Conservation (phyloP, 2,888 invertebrate species). For the Scaptomyza cyrtandrae region DNA sequence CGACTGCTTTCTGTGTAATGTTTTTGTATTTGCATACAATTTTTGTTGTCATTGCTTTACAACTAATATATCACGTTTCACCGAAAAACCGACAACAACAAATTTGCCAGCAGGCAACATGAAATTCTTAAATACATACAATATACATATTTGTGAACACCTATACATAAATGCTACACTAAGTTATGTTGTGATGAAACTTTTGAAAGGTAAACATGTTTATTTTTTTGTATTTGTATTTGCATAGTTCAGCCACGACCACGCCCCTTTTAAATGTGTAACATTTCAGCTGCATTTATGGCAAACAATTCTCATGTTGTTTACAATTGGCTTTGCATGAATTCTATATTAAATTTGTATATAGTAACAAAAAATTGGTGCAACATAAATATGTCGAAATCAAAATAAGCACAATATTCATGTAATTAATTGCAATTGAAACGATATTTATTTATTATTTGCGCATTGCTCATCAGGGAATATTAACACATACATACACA, state of each 20-base stretch:
- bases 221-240: conserved; percentile 9
- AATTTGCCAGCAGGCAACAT: conserved; percentile 52
- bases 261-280: conserved; percentile 19
- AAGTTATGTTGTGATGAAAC: neutral
- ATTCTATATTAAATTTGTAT: too few species aligned
- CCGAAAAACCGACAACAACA: conserved; percentile 64
- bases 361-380: conserved; percentile 21
- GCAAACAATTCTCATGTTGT: conserved; percentile 64
- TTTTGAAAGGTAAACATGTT: conserved; percentile 51
- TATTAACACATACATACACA: neutral
- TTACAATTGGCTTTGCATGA: conserved; percentile 63
- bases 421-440: conserved; percentile 72
- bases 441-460: conserved; percentile 62
- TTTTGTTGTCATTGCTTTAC: conserved; percentile 28
- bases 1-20: conserved; percentile 3
- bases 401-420: conserved; percentile 62
- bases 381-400: conserved; percentile 57
- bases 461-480: conserved; percentile 9
- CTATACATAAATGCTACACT: conserved; percentile 1
- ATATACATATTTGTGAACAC: conserved; percentile 3
- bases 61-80: conserved; percentile 62
- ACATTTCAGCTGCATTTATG: conserved; percentile 52
- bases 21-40: conserved; percentile 56
- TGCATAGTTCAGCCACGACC: conserved; percentile 17
- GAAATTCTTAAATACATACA: conserved; percentile 14